Conservation (phyloP, 2,797 vertebrate genomes). For the Semotilus atromaculatus region DNA sequence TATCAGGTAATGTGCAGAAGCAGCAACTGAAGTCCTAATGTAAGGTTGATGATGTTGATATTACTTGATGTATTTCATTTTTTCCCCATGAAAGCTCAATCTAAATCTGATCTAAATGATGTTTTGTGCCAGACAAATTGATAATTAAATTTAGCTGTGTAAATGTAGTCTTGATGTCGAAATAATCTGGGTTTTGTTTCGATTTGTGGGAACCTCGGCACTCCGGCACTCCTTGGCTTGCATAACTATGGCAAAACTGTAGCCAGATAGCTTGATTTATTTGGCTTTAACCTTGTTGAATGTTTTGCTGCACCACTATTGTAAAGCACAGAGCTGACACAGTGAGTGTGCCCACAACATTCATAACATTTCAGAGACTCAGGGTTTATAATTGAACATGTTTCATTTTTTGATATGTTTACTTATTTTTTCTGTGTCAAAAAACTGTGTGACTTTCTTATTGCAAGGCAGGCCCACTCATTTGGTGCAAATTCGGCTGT, state of each 20-base stretch:
- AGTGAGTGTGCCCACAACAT: not conserved
- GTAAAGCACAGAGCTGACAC: not conserved
- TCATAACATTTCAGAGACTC: not conserved
- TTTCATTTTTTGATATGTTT: not conserved
- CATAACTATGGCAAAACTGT: not conserved
- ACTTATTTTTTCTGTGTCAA: not conserved
- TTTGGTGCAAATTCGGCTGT: not conserved
- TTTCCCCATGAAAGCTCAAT: not conserved
- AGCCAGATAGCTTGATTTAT: constrained; percentile 14
- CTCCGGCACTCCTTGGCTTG: not conserved
- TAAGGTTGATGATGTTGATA: constrained; percentile 10
- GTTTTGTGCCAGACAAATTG: not conserved
- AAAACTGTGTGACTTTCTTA: too few relatives aligned
- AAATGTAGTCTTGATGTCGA: constrained; percentile 14
- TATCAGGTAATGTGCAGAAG: constrained; percentile 21
- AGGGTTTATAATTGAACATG: not conserved
- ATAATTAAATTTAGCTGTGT: constrained; percentile 1
- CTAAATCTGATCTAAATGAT: not conserved
- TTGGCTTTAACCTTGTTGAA: constrained; percentile 12
- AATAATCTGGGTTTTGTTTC: not conserved
- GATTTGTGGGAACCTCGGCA: not conserved
- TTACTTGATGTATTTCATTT: not conserved
- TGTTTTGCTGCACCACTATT: not conserved
- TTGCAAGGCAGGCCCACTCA: not conserved
- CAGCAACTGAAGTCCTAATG: constrained; percentile 4